phyloP scores from a whole-genome alignment of 2,113 vertebrate species.

The Grantiella picta region DNA sequence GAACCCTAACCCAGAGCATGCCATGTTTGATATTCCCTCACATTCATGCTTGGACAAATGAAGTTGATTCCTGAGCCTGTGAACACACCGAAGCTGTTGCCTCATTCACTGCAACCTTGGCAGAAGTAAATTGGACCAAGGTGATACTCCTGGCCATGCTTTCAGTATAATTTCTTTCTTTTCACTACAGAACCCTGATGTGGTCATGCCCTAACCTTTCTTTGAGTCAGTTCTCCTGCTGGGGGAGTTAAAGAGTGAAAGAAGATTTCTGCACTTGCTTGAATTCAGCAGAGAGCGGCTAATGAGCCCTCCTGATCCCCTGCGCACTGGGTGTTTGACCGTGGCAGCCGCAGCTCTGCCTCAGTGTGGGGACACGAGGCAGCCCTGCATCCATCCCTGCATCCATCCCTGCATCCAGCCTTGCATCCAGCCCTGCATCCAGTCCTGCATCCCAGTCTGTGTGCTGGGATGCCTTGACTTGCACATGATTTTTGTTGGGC shows the following conservation, averaged over 20 bases:
- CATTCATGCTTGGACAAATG: neutral
- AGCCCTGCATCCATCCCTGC: neutral
- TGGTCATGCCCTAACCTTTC: slow-evolving; percentile 26
- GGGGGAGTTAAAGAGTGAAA: neutral
- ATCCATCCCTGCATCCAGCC: too few relatives aligned
- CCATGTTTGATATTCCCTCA: neutral
- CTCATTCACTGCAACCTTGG: neutral
- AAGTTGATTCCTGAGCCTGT: neutral
- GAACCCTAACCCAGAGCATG: neutral
- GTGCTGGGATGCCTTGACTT: accelerated
- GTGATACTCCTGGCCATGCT: neutral
- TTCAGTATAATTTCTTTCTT: slow-evolving; percentile 7
- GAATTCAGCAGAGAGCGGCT: neutral
- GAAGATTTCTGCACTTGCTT: slow-evolving; percentile 1
- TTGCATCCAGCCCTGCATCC: too few relatives aligned
- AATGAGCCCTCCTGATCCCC: slow-evolving; percentile 30
- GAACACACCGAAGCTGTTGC: neutral
- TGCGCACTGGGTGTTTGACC: accelerated
- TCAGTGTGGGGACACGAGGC: accelerated
- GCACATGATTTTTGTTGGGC: neutral
- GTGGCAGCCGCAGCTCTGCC: neutral
- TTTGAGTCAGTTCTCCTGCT: slow-evolving; percentile 28
- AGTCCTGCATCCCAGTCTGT: accelerated
- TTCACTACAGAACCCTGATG: neutral
- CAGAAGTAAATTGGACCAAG: slow-evolving; percentile 20